phyloP scores from a whole-genome alignment of 2,113 vertebrate species.

The Petromus typicus region DNA sequence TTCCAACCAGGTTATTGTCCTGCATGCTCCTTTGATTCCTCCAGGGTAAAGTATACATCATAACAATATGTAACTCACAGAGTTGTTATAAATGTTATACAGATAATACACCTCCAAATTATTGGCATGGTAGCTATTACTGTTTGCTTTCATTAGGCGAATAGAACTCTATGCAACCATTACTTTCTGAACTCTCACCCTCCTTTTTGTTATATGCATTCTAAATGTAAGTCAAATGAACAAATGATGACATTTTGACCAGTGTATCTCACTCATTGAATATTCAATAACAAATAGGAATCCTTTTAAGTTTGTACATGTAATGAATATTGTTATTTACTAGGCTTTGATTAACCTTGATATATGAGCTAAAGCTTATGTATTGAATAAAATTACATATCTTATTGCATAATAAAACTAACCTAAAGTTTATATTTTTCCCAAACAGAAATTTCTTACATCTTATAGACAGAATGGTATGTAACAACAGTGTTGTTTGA shows the following conservation, averaged over 20 bases:
- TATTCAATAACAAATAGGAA: constrained; percentile 11
- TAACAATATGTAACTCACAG: not conserved
- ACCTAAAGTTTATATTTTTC: not conserved
- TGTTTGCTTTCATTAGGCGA: not conserved
- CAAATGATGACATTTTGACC: not conserved
- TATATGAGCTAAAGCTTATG: not conserved
- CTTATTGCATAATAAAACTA: not conserved
- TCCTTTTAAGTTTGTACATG: not conserved
- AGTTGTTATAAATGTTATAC: not conserved
- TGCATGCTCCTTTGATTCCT: not conserved
- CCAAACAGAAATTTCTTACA: not conserved
- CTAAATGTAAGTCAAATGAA: not conserved
- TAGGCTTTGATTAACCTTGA: not conserved
- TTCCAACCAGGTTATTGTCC: not conserved
- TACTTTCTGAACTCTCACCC: not conserved
- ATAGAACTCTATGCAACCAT: not conserved
- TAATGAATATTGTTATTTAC: not conserved
- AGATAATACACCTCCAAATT: not conserved
- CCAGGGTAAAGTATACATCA: not conserved
- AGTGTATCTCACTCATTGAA: not conserved
- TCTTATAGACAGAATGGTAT: not conserved
- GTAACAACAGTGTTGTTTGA: not conserved
- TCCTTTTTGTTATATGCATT: not conserved
- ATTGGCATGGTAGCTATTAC: not conserved
- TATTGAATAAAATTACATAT: not conserved